Evolutionary conservation across 2,888 invertebrate genomes (phyloP).

Genomic region (Catocala nupta): DNA sequence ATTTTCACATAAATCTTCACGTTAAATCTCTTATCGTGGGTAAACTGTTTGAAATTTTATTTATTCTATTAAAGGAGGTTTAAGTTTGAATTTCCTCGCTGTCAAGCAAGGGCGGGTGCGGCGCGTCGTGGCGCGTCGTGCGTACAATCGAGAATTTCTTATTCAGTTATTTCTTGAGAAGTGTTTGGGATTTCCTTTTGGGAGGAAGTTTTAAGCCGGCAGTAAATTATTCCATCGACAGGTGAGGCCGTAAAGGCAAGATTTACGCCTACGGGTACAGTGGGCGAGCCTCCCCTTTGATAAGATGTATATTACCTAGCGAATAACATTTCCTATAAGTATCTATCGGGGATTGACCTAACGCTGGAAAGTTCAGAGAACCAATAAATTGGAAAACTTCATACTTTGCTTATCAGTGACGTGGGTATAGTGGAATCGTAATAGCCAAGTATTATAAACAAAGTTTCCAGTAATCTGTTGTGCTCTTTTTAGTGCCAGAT

Average conservation of each 20-base stretch:
- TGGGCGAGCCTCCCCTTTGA: constrained; percentile 78
- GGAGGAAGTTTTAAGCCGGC: constrained; percentile 84
- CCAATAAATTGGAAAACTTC: constrained; percentile 74
- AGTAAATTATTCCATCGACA: constrained; percentile 87
- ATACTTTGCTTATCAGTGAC: constrained; percentile 61
- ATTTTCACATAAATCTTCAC: constrained; percentile 53
- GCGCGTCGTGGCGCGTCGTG: constrained; percentile 53
- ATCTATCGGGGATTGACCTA: constrained; percentile 77
- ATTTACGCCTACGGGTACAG: constrained; percentile 82
- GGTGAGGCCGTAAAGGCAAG: constrained; percentile 86
- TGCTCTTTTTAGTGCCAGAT: constrained; percentile 62
- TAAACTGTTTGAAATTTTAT: constrained; percentile 66
- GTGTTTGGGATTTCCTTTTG: constrained; percentile 84
- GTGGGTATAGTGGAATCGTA: constrained; percentile 41
- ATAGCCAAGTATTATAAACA: constrained; percentile 36
- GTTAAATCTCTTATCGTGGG: constrained; percentile 45
- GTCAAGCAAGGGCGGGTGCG: constrained; percentile 61
- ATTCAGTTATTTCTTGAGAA: constrained; percentile 85
- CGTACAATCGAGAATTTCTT: constrained; percentile 80
- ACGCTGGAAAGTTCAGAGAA: constrained; percentile 64
- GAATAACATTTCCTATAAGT: constrained; percentile 77
- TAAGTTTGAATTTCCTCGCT: constrained; percentile 72
- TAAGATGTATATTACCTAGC: constrained; percentile 84
- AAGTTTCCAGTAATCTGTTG: constrained; percentile 50
- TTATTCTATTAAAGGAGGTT: constrained; percentile 74